Percentiles rank a stretch among this genome's conserved stretches.
Conservation (phyloP, 37 sponge, comb jelly and placozoan genomes). For the Cliona cf. orientalis region DNA sequence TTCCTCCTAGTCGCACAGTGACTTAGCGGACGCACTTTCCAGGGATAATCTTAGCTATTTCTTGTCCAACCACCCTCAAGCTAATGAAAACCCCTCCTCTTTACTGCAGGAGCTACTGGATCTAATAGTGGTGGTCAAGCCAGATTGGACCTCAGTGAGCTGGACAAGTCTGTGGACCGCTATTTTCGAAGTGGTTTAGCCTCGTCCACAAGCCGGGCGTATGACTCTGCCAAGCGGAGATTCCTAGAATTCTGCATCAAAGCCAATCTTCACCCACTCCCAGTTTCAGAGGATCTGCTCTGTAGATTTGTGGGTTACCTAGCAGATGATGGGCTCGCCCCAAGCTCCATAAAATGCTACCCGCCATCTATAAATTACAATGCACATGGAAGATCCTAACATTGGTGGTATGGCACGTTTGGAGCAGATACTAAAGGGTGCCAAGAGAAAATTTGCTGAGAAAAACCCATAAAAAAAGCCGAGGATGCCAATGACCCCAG, state of each 20-base stretch:
- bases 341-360: not conserved
- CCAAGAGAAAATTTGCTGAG: too few species aligned
- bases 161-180: slow-evolving; percentile 14
- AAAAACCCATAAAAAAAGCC: too few species aligned
- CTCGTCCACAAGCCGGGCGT: not conserved
- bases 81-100: slow-evolving; percentile 7
- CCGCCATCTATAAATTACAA: not conserved
- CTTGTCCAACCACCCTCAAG: slow-evolving; percentile 8
- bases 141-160: slow-evolving; percentile 19
- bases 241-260: slow-evolving; percentile 13
- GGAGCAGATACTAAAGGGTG: not conserved
- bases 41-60: slow-evolving; percentile 12
- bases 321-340: not conserved
- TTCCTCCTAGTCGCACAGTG: too few species aligned
- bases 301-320: not conserved
- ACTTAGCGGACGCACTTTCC: slow-evolving; percentile 36
- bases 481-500: too few species aligned
- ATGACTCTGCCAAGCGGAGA: slow-evolving; percentile 3
- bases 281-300: not conserved
- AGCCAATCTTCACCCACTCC: not conserved
- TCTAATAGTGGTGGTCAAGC: not conserved
- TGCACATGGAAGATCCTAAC: not conserved
- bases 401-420: not conserved
- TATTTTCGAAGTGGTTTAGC: slow-evolving; percentile 25
- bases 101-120: slow-evolving; percentile 3